phyloP scores from a whole-genome alignment of 2,113 vertebrate species.

The Phalacrocorax pelagicus region DNA sequence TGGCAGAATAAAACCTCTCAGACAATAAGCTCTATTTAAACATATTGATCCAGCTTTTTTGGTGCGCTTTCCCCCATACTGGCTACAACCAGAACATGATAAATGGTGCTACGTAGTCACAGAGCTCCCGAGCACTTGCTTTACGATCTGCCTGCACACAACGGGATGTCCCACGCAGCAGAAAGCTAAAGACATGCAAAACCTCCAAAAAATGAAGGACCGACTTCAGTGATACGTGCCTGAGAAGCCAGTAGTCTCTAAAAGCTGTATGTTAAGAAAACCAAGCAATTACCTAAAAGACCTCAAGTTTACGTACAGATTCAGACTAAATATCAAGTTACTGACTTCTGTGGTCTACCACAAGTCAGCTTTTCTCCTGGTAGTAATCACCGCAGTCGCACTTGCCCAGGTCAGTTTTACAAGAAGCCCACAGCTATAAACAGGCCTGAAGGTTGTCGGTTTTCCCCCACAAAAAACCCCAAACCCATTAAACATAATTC shows the following conservation, averaged over 20 bases:
- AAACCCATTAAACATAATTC: neutral
- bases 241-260: neutral
- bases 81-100: neutral
- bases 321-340: neutral
- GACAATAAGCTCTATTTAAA: neutral
- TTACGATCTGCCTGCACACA: fast-evolving
- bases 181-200: neutral
- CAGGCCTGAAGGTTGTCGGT: neutral
- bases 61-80: fast-evolving
- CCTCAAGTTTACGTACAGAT: neutral
- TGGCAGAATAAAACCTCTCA: neutral
- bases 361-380: neutral
- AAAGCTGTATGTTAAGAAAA: neutral
- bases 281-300: neutral
- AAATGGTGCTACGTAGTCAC: fast-evolving
- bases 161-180: neutral
- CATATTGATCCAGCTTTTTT: neutral
- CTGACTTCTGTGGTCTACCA: neutral
- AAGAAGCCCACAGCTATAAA: neutral
- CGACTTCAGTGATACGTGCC: fast-evolving
- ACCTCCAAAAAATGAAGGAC: neutral
- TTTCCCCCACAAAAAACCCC: neutral
- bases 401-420: neutral
- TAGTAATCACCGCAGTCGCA: neutral
- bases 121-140: fast-evolving